Percentiles rank a stretch among this genome's conserved stretches.
Conservation (phyloP, 1,140 invertebrate genomes). For the Drosophila fuyamai region DNA sequence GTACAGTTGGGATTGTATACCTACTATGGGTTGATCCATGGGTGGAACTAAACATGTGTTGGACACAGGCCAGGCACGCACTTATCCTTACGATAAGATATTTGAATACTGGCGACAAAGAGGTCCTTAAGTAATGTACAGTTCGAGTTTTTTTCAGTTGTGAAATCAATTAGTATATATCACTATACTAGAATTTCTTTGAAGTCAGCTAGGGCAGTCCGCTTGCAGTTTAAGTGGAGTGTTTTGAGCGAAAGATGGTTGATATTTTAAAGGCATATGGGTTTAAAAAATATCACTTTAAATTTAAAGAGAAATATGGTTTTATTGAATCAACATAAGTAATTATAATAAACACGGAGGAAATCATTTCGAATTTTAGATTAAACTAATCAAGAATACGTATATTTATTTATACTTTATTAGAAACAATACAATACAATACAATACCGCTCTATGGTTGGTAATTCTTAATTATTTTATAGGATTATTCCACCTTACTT, state of each 20-base stretch:
- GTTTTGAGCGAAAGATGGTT: background rate
- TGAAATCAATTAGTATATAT: constrained; percentile 40
- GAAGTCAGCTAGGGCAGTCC: background rate
- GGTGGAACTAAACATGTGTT: constrained; percentile 35
- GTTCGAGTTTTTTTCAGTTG: constrained; percentile 19
- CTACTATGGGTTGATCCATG: background rate
- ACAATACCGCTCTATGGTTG: too few species aligned
- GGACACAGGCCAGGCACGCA: constrained; percentile 35
- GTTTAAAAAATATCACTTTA: background rate
- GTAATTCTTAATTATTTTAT: background rate
- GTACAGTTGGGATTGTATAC: constrained; percentile 22
- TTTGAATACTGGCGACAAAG: constrained; percentile 26
- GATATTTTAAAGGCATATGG: background rate
- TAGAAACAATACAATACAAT: too few species aligned
- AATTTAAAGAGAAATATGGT: background rate
- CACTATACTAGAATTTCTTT: constrained; percentile 3
- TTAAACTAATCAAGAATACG: too few species aligned
- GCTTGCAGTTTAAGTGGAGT: background rate
- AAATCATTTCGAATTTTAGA: too few species aligned
- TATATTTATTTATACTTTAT: too few species aligned
- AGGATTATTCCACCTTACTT: background rate
- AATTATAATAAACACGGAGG: too few species aligned
- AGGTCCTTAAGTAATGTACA: background rate
- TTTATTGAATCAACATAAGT: background rate
- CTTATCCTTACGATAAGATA: constrained; percentile 34